Evolutionary conservation across 2,888 invertebrate species (phyloP).

Genomic region (Aleiodes alternator): DNA sequence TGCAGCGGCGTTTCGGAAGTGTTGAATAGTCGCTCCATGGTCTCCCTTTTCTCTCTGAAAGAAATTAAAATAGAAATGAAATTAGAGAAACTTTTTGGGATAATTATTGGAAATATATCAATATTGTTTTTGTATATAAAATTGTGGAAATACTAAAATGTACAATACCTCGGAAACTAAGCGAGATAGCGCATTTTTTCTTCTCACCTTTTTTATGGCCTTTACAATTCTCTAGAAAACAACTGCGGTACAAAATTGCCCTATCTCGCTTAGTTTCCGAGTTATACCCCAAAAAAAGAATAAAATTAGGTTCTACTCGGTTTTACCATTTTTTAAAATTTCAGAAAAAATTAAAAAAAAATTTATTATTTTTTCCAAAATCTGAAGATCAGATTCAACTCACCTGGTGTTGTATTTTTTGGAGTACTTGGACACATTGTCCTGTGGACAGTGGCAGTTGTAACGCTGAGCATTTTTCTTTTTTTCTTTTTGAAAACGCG

Average conservation of each 20-base stretch:
- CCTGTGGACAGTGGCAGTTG: constrained; percentile 49
- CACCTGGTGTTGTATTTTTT: constrained; percentile 45
- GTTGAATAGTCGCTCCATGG: constrained; percentile 49
- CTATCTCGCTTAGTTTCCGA: no score
- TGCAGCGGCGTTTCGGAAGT: constrained; percentile 48
- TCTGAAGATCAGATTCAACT: not conserved
- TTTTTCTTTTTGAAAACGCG: not conserved
- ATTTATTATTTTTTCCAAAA: not conserved
- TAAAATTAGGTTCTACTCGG: not conserved
- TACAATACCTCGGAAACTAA: not conserved
- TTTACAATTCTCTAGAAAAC: no score
- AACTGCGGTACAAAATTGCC: no score
- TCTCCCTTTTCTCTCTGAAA: constrained; percentile 40
- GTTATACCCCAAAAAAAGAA: no score
- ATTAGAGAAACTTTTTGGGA: not conserved
- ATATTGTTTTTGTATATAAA: no score
- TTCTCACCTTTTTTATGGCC: no score
- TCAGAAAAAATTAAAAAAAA: not conserved
- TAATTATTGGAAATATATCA: not conserved
- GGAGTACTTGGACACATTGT: constrained; percentile 52
- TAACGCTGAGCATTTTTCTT: constrained; percentile 53
- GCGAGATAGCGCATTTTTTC: no score
- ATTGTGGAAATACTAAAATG: no score
- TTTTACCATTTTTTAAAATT: not conserved
- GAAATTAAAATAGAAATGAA: not conserved